These are phyloP conservation scores for Crotalus tigris DNA, from an alignment of 2,113 vertebrate genomes.

Conservation along the genomic window DNA sequence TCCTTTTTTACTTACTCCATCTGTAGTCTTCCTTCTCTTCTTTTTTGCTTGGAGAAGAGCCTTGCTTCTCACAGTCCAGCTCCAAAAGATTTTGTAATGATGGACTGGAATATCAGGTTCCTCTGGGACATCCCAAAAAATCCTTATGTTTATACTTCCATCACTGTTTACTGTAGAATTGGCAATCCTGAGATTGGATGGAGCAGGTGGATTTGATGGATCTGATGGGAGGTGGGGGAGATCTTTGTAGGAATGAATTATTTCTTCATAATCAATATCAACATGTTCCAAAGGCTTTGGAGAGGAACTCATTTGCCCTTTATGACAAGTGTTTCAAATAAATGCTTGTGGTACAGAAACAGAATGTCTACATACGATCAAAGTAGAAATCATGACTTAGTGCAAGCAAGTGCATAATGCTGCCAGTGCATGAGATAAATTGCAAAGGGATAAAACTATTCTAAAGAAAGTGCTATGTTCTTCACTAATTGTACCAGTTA, in stretches of 20 bases:
- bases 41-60: conserved; percentile 84
- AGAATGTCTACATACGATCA: background rate
- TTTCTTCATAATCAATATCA: background rate
- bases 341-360: background rate
- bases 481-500: background rate
- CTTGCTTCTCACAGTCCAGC: conserved; percentile 80
- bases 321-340: background rate
- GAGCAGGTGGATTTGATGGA: conserved; percentile 83
- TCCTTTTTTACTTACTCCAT: conserved; percentile 75
- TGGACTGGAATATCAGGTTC: conserved; percentile 90
- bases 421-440: background rate
- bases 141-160: conserved; percentile 72
- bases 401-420: background rate
- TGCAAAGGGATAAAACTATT: background rate
- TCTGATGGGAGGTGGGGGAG: conserved; percentile 69
- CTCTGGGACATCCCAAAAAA: conserved; percentile 83
- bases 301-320: background rate
- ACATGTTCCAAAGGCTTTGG: background rate
- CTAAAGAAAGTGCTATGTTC: background rate
- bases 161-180: conserved; percentile 77
- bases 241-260: background rate
- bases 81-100: conserved; percentile 95
- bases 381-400: background rate
- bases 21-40: conserved; percentile 86
- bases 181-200: conserved; percentile 75